These are phyloP conservation scores for Pemphigus obesinymphae DNA, from an alignment of 1,140 invertebrate genomes.

Conservation along the genomic window DNA sequence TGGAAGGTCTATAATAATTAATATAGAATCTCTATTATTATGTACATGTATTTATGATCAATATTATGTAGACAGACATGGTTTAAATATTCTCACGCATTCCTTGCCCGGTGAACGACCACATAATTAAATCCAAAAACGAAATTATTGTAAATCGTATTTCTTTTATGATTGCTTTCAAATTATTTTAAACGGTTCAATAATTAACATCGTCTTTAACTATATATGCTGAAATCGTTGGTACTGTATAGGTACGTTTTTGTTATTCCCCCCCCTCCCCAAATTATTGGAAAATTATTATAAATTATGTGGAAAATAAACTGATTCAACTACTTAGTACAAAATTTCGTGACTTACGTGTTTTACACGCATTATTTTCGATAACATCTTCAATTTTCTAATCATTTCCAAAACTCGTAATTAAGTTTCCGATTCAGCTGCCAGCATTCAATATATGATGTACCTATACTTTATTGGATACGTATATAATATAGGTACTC, in stretches of 20 bases:
- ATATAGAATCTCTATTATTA: too few relatives aligned
- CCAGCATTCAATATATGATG: too few relatives aligned
- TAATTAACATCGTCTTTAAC: background rate
- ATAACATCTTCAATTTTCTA: background rate
- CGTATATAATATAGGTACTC: too few relatives aligned
- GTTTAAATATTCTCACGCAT: background rate
- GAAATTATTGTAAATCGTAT: conserved; percentile 27
- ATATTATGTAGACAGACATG: too few relatives aligned
- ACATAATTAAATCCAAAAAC: background rate
- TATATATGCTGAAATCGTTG: background rate
- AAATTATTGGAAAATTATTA: too few relatives aligned
- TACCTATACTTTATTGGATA: too few relatives aligned
- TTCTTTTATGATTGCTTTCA: background rate
- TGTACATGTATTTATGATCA: background rate
- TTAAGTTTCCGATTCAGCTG: too few relatives aligned
- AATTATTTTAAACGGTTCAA: conserved; percentile 25
- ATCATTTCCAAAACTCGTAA: too few relatives aligned
- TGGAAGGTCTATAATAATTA: too few relatives aligned
- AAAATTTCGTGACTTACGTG: background rate
- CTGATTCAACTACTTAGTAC: too few relatives aligned
- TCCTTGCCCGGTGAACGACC: background rate
- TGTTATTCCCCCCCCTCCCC: too few relatives aligned
- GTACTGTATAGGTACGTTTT: background rate
- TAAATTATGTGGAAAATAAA: background rate
- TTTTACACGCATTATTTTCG: background rate